Base-by-base conservation (phyloP, 92 coral and sea anemone species). In the Palythoa heliodiscus region DNA sequence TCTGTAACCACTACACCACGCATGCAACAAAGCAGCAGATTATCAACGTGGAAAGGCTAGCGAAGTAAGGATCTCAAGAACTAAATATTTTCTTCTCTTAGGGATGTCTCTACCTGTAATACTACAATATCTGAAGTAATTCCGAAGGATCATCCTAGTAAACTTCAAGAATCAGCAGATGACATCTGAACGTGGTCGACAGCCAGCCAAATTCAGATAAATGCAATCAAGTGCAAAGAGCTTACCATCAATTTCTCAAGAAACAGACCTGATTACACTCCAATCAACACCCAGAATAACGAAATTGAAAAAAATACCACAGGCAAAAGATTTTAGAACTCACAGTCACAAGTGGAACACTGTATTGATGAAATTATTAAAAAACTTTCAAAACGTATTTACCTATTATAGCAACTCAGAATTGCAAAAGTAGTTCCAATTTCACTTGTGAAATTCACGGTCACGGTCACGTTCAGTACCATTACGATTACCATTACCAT, bases 381-480 rank as follows among this genome's bases (percentile, higher is more conserved):
- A 29, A 29, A 29, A 29, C 1, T 1, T 29, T 29, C 35, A 29
- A 29, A 29, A 29, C 35, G 35, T 29, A 29, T 29, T 29, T 29
- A 29, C 35, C 35, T 29, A 29, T 29, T 29, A 29, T 0, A 29
- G 1, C 35, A 29, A 29, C 35, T 29, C 35, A 29, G 35, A 29
- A 29, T 29, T 73, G 87, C 82, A 66, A 55, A 55, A 22, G 71
- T 84, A n/a, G 37, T 82, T 17, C 80, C 71, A 52, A 1, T 52
- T 52, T 52, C 55, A 52, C 55, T 52, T 2, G 55, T 52, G 55
- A 52, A 52, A 52, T 52, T 52, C 55, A 5, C 11, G 55, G 5
- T 5, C 55, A 52, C 11, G 55, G 5, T 5, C 11, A 52, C 55
- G 55, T 5, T 52, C 55, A 22, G 14, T 68, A 14, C 58, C 8